Base-by-base conservation (phyloP, 1,140 invertebrate species). In the Euglossa dilemma region DNA sequence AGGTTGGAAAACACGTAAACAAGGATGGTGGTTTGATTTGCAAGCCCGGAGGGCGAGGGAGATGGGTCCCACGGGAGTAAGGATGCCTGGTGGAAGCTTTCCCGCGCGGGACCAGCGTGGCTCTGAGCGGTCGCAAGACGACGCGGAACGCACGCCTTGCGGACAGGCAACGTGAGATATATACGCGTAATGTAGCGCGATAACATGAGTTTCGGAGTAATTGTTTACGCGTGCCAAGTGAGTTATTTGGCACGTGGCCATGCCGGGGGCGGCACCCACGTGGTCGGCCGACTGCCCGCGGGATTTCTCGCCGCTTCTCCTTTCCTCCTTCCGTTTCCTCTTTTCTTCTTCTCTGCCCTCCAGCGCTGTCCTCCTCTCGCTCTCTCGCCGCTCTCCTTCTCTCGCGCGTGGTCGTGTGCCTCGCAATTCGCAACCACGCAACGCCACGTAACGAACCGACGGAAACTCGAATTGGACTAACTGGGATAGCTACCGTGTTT, bases 171-270 rank as follows among this genome's bases (percentile, higher is more conserved):
- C 85, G 85, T 74, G 80, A 86, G 72, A 84, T 76, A 89, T 87
- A 77, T 77, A 88, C 85, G 87, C 76, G 90, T 86, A 90, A 90
- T 90, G 86, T 87, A 87, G 86, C 84, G 85, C 80, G 87, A 92
- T 91, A 91, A 89, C 87, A 88, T 81, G 87, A 92, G 84, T 92
- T 92, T 89, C 83, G 75, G 88, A 88, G 88, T 92, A 92, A 93
- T 93, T 93, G 91, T 93, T 93, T 92, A 92, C 91, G 91, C 90
- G 91, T 92, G 92, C 92, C 92, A 93, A 92, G 87, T 89, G 90
- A 92, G 91, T 93, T 91, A 92, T 92, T 93, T 93, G 92, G 92
- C 90, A 88, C 85, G 84, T 85, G 85, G 89, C 92, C 91, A 89
- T 25, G 67, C 70, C 69, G 84, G 84, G 72, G 80, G 70, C 67